A percentile compares a stretch with the other conserved stretches of the same genome.
phyloP scores from a whole-genome alignment of 2,888 invertebrate genomes.

The Eilema depressum region DNA sequence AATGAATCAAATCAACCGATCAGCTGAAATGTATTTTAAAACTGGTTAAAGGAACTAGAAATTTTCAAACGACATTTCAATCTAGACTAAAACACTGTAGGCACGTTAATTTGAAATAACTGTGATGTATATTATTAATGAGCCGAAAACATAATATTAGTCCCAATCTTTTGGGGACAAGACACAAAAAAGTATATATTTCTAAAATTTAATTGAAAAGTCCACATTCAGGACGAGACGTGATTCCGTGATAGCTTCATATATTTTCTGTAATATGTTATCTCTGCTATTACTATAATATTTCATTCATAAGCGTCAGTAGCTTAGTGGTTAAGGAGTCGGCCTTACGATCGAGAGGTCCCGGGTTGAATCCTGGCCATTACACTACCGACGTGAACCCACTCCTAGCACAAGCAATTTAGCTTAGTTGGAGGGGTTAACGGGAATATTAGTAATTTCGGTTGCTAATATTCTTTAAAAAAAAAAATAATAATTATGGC shows the following conservation, averaged over 20 bases:
- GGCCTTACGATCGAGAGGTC: no score
- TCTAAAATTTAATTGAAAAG: neutral
- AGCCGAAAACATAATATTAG: slow-evolving; percentile 2
- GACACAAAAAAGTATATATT: neutral
- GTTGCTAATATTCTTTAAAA: no score
- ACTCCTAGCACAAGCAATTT: no score
- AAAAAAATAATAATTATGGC: no score
- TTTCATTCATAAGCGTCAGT: no score
- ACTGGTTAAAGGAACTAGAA: slow-evolving; percentile 6
- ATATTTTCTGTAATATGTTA: no score
- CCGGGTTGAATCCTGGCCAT: no score
- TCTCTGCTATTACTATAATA: no score
- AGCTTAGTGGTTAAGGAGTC: no score
- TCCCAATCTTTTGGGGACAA: neutral
- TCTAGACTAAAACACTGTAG: slow-evolving; percentile 6
- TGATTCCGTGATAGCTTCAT: neutral
- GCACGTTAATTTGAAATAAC: slow-evolving; percentile 2
- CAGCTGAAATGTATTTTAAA: neutral
- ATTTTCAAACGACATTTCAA: neutral
- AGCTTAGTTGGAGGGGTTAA: no score
- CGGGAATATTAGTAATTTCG: no score
- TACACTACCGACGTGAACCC: no score
- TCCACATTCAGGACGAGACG: neutral
- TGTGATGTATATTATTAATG: slow-evolving; percentile 3
- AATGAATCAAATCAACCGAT: neutral